Percentiles rank a stretch among this genome's conserved stretches.
Conservation (phyloP, 1,140 invertebrate genomes). For the Marisa cornuarietis region DNA sequence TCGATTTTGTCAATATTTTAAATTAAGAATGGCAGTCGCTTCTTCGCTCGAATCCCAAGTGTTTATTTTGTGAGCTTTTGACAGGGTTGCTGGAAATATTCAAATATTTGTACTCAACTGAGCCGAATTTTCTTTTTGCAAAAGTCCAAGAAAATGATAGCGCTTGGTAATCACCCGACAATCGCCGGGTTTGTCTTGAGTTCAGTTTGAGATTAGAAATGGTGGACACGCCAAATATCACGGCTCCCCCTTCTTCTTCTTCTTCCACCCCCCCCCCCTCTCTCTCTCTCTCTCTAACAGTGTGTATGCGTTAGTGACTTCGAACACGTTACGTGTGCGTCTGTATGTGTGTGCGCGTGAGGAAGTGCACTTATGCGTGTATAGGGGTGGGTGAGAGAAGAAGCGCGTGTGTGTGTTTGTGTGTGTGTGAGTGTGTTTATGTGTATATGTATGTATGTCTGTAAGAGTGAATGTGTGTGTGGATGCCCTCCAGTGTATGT, state of each 20-base stretch:
- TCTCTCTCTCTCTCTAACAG: background rate
- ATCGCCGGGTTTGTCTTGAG: background rate
- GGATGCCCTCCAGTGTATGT: background rate
- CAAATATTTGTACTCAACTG: too few relatives aligned
- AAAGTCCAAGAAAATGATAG: background rate
- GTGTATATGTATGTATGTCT: constrained; percentile 6
- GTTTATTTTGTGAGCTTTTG: too few relatives aligned
- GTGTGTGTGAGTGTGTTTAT: background rate
- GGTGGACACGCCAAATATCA: background rate
- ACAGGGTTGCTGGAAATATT: too few relatives aligned
- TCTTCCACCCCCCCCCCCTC: too few relatives aligned
- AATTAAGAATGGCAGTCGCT: too few relatives aligned
- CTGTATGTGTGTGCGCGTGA: background rate
- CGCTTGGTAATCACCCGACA: background rate
- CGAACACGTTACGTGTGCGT: background rate
- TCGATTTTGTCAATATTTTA: too few relatives aligned
- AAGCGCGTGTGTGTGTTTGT: background rate
- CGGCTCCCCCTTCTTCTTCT: background rate
- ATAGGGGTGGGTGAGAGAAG: background rate
- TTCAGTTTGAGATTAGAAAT: background rate
- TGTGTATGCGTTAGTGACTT: background rate
- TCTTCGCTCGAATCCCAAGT: too few relatives aligned
- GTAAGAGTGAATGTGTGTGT: constrained; percentile 4
- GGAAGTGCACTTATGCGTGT: background rate
- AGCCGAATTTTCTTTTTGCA: background rate